Percentiles rank a stretch among this genome's conserved stretches.
Conservation (phyloP, 2,888 invertebrate species). For the Augochlorella aurata region DNA sequence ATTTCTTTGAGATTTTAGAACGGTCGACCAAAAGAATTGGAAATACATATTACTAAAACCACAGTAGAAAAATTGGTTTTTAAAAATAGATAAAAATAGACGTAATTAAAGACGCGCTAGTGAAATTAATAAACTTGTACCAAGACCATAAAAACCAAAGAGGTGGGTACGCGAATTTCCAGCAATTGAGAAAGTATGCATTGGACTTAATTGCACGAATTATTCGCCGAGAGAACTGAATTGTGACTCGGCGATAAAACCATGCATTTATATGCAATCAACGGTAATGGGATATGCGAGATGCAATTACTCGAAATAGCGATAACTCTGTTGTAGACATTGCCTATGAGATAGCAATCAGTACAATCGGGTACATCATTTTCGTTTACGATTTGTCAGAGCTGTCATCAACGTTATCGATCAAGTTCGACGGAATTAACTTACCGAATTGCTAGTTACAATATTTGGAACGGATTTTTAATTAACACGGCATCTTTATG, state of each 20-base stretch:
- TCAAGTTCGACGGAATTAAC: neutral
- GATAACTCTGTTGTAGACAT: constrained; percentile 9
- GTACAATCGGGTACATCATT: neutral
- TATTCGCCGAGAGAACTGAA: neutral
- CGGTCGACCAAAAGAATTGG: neutral
- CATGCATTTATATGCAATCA: neutral
- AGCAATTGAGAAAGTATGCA: neutral
- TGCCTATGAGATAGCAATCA: neutral
- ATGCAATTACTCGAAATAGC: neutral
- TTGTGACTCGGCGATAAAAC: neutral
- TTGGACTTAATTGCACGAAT: neutral
- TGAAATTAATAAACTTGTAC: neutral
- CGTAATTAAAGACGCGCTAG: neutral
- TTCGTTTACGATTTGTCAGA: constrained; percentile 8
- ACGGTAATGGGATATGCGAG: neutral
- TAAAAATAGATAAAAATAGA: neutral
- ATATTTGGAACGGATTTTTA: neutral
- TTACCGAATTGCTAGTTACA: neutral
- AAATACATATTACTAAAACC: too few species aligned
- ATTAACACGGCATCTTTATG: neutral
- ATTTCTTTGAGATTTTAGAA: neutral
- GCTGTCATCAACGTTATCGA: constrained; percentile 31
- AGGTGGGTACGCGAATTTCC: neutral
- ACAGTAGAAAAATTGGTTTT: too few species aligned
- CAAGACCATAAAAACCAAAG: neutral